Base-by-base conservation (phyloP, 2,888 invertebrate species). In the Ennomos quercinarius region DNA sequence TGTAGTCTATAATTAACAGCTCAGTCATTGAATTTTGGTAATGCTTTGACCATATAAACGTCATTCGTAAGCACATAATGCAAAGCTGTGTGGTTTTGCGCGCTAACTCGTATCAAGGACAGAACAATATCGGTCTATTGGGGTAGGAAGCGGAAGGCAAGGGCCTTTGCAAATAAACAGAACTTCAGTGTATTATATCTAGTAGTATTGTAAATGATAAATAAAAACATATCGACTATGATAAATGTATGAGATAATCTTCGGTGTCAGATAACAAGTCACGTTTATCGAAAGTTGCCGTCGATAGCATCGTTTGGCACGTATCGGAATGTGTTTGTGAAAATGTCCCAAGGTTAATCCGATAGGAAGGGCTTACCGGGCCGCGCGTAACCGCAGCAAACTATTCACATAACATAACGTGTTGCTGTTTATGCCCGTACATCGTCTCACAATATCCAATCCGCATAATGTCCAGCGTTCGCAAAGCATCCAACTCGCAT, bases 271-370 rank as follows among this genome's bases (percentile, higher is more conserved):
- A 78, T 77, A 78, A 48, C 67, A 50, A 72, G 71, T 71, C 71
- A 73, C 65, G 66, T 70, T 77, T 82, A 77, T 79, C 76, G 69
- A 53, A 65, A 48, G 52, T 61, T 61, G 70, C 63, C 70, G 64
- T 69, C 67, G 71, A 73, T 78, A 79, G 64, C 63, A 56, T 50
- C 63, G 63, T 69, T 76, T 74, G 69, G 77, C 76, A 70, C 70
- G 70, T 71, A 68, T 67, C 66, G 61, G 64, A 70, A 67, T 59
- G 63, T 56, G 66, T 67, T 68, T 68, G 71, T 72, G 60, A 71
- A 74, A 76, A 75, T 64, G 54, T 66, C 70, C 70, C 71, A 78
- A 80, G 79, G 80, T 50, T 64, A 67, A 63, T 57, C 66, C 63
- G 63, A 54, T 62, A 62, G 43, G 57, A 68, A 66, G 70, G 66